Conservation (phyloP, 2,113 vertebrate genomes). For the Ophthalmolycus amberensis region DNA sequence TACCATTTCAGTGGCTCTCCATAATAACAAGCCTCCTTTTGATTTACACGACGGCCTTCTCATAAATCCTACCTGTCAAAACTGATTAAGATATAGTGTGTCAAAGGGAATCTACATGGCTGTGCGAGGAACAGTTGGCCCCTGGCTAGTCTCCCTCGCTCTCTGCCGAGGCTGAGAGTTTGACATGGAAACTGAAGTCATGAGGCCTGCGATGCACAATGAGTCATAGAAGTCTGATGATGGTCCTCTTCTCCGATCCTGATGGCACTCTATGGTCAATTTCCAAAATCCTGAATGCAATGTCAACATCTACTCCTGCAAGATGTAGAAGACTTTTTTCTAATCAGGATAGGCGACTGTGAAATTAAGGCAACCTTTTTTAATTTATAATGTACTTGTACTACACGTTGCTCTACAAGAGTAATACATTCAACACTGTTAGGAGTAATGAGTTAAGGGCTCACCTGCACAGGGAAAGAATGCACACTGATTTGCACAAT, state of each 20-base stretch:
- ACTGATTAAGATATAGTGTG: conserved; percentile 61
- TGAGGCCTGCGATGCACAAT: conserved; percentile 45
- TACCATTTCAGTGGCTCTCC: conserved; percentile 58
- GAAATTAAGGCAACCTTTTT: neutral
- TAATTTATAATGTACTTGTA: neutral
- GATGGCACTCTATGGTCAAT: neutral
- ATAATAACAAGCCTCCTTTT: conserved; percentile 69
- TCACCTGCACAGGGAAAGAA: conserved; percentile 2
- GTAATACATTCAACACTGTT: neutral
- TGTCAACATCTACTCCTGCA: neutral
- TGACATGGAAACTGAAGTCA: conserved; percentile 73
- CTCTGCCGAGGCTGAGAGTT: conserved; percentile 36
- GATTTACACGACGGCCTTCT: conserved; percentile 59
- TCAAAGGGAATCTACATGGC: conserved; percentile 60
- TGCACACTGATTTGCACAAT: conserved; percentile 15
- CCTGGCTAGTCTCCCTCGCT: conserved; percentile 30
- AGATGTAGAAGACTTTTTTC: neutral
- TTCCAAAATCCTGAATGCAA: conserved; percentile 6
- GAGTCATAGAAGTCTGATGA: conserved; percentile 48
- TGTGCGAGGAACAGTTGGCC: conserved; percentile 48
- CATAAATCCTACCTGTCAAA: conserved; percentile 70
- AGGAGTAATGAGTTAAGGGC: neutral
- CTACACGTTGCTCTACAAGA: neutral
- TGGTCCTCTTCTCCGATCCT: conserved; percentile 15
- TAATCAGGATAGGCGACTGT: neutral